Percentiles rank a stretch among this genome's conserved stretches.
Evolutionary conservation across 2,797 vertebrate species (phyloP).

Genomic region (Coluber constrictor): DNA sequence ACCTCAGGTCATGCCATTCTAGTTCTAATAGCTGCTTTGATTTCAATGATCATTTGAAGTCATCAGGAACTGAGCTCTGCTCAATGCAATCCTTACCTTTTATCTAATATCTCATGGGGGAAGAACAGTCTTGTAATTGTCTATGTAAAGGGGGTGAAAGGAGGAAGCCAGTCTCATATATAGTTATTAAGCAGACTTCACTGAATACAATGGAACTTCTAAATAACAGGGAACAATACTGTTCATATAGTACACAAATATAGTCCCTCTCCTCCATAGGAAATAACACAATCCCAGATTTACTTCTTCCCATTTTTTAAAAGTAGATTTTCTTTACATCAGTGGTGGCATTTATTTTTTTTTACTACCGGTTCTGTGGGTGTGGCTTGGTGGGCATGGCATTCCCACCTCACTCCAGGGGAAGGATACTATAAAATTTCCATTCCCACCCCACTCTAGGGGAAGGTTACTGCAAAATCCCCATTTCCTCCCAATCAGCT

Average conservation of each 20-base stretch:
- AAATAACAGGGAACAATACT: not conserved
- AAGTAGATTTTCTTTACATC: not conserved
- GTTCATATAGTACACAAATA: not conserved
- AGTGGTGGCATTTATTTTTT: too few relatives aligned
- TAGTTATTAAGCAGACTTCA: not conserved
- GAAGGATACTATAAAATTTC: too few relatives aligned
- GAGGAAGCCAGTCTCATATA: not conserved
- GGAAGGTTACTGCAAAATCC: too few relatives aligned
- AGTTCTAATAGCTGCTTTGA: not conserved
- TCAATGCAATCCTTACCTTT: not conserved
- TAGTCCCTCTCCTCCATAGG: not conserved
- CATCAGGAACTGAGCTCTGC: not conserved
- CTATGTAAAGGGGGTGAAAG: not conserved
- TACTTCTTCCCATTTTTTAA: slow-evolving; percentile 7
- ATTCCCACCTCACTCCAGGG: too few relatives aligned
- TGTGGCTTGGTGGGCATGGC: too few relatives aligned
- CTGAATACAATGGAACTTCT: not conserved
- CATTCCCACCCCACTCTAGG: too few relatives aligned
- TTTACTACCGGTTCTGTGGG: too few relatives aligned
- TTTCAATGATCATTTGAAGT: not conserved
- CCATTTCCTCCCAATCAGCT: too few relatives aligned
- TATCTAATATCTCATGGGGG: not conserved
- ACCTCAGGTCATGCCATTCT: not conserved
- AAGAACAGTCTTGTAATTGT: not conserved
- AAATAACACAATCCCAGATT: not conserved